Base-by-base conservation (phyloP, 2,113 vertebrate species). In the Lagopus leucura region DNA sequence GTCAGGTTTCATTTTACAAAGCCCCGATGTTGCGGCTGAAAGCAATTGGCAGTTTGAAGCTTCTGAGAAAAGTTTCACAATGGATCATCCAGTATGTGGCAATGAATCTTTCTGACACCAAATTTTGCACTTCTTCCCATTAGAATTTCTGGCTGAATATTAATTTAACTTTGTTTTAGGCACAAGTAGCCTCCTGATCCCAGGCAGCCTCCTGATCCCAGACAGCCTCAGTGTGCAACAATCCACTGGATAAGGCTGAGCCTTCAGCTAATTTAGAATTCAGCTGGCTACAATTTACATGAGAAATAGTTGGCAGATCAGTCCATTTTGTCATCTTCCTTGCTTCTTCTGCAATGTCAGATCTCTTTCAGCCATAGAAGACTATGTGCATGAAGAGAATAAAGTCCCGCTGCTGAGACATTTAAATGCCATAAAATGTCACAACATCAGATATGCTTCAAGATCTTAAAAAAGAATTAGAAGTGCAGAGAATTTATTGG, bases 341-440 rank as follows among this genome's bases (percentile, higher is more conserved):
- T 65, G 30, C 43, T 80, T 79, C 21, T 3, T 77, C 84, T 91
- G 45, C 40, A 38, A 30, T 16, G 42, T 74, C 64, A 64, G 66
- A 83, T 16, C 43, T 74, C 70, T 73, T 52, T 85, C 80, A 86
- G 92, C 58, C 65, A 71, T 73, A 82, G 47, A 77, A 16, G 45
- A 79, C 30, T 63, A 36, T 58, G 63, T 2, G 3, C 78, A 67
- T 47, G 73, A 96, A 86, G 55, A 69, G 67, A 91, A 83, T 42
- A 85, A 72, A 77, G 76, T 86, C 79, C 67, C 50, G 38, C 38
- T 63, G 84, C 88, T 64, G 47, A 88, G 79, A 75, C 71, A 81
- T 70, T 91, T 93, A 95, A 94, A 94, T 88, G 88, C 78, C 84
- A 81, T 86, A 78, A 95, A 95, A 95, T 80, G 57, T 94, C 94